phyloP scores from a whole-genome alignment of 2,888 invertebrate genomes.

The Lycocerus yunnanus region DNA sequence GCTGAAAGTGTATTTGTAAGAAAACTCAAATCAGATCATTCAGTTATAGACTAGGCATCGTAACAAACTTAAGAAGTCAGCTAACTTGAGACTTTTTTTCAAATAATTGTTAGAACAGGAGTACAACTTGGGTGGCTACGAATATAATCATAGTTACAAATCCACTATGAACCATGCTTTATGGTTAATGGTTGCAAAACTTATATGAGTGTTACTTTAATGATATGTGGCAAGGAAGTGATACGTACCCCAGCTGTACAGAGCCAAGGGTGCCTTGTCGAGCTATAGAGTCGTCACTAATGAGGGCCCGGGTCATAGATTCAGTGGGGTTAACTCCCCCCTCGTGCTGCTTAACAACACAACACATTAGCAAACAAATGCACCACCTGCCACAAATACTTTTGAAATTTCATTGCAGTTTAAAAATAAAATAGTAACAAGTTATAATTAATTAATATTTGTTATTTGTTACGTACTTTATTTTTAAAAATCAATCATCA shows the following conservation, averaged over 20 bases:
- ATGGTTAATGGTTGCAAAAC: not conserved
- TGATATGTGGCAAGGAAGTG: constrained; percentile 43
- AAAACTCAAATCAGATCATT: not conserved
- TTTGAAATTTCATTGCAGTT: constrained; percentile 17
- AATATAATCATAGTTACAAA: not conserved
- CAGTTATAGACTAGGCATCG: not conserved
- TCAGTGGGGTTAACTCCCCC: constrained; percentile 91
- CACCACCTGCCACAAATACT: constrained; percentile 29
- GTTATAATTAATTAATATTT: not conserved
- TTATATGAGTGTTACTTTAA: constrained; percentile 4
- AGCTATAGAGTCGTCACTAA: constrained; percentile 85
- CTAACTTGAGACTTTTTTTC: not conserved
- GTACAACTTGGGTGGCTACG: not conserved
- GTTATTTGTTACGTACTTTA: not conserved
- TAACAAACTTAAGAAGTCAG: not conserved
- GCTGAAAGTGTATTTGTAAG: not conserved
- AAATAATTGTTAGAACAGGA: not conserved
- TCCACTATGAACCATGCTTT: not conserved
- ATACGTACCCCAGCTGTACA: constrained; percentile 95
- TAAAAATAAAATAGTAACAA: constrained; percentile 1
- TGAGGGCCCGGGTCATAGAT: constrained; percentile 94
- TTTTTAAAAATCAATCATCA: constrained; percentile 4
- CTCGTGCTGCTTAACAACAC: constrained; percentile 80
- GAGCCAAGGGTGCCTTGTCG: constrained; percentile 86
- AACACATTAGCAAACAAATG: constrained; percentile 52